Base-by-base conservation (phyloP, 2,797 vertebrate genomes). In the Jordanella pulchra region DNA sequence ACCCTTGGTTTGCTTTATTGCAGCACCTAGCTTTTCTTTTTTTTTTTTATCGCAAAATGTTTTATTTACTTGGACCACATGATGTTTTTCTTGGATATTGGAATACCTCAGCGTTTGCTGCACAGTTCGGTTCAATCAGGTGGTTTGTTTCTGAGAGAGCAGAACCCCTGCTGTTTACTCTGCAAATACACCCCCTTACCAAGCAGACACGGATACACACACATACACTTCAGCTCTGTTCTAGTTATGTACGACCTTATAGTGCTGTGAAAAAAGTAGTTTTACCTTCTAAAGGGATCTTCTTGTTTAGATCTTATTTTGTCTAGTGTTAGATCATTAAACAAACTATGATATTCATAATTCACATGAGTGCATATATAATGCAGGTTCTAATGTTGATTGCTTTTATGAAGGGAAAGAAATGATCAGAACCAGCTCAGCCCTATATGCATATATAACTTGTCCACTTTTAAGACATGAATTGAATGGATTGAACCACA, bases 141-240 rank as follows among this genome's bases (percentile, higher is more conserved):
- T 23, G 0, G 11, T 69, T 32, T 83, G 77, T 68, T 63, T 85
- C 68, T 76, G 72, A 88, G 73, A 85, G 71, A 85, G 82, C 72
- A 76, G 72, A 78, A 70, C 73, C 56, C 77, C 2, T 3, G 79
- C 67, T 93, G 86, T 91, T 91, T 92, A 82, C 89, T 90, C 65
- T 88, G 87, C 71, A 90, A 89, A 90, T 82, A 90, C 77, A 70
- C 60, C 78, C 82, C 80, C 76, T 70, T 70, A 73, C 75, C 77
- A 71, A 65, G 73, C 74, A 72, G 28, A 78, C 69, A 69, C 35
- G 23, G 30, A 54, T 66, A 65, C 75, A 56, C 69, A 45, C 55
- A 71, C 69, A 69, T 61, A 55, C 55, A 71, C 60, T 65, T 12
- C 55, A 79, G 73, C 75, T 72, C 64, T 77, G 56, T 66, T 77